These are phyloP conservation scores for Drosophila merina DNA, from an alignment of 2,888 invertebrate species.

Conservation along the genomic window DNA sequence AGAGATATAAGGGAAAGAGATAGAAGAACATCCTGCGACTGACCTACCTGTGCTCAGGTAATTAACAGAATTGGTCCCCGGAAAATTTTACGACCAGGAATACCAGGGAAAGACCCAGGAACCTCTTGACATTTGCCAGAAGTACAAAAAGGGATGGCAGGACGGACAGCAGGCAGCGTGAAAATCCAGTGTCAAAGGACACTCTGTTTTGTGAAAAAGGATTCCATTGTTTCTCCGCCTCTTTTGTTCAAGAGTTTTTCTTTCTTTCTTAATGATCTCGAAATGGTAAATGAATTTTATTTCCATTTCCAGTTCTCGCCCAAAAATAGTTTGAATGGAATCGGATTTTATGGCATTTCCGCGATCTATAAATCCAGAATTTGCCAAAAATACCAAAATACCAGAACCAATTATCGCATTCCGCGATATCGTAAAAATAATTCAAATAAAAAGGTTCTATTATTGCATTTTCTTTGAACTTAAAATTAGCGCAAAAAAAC, in stretches of 20 bases:
- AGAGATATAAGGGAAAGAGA: not conserved
- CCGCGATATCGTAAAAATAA: too few relatives aligned
- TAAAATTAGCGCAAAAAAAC: not conserved
- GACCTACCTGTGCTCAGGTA: slow-evolving; percentile 41
- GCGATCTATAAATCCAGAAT: slow-evolving; percentile 11
- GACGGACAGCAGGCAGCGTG: slow-evolving; percentile 17
- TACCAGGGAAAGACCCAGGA: slow-evolving; percentile 39
- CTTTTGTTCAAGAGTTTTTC: slow-evolving; percentile 15
- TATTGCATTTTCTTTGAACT: not conserved
- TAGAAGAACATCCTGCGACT: slow-evolving; percentile 20
- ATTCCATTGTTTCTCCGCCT: slow-evolving; percentile 31
- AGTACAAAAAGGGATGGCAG: slow-evolving; percentile 10
- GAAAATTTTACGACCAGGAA: slow-evolving; percentile 38
- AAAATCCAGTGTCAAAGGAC: slow-evolving; percentile 33
- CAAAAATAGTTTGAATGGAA: slow-evolving; percentile 37
- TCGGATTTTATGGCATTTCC: slow-evolving; percentile 2
- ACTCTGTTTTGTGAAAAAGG: slow-evolving; percentile 15
- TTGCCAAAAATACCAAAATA: not conserved
- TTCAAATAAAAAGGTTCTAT: too few relatives aligned
- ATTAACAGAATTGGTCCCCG: slow-evolving; percentile 29
- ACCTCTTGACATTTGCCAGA: slow-evolving; percentile 50
- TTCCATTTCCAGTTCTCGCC: not conserved
- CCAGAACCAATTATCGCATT: too few relatives aligned
- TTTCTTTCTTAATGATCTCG: slow-evolving; percentile 35
- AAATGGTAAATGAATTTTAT: slow-evolving; percentile 36